Evolutionary conservation across 2,113 vertebrate species (phyloP).

Genomic region (Tautogolabrus adspersus): DNA sequence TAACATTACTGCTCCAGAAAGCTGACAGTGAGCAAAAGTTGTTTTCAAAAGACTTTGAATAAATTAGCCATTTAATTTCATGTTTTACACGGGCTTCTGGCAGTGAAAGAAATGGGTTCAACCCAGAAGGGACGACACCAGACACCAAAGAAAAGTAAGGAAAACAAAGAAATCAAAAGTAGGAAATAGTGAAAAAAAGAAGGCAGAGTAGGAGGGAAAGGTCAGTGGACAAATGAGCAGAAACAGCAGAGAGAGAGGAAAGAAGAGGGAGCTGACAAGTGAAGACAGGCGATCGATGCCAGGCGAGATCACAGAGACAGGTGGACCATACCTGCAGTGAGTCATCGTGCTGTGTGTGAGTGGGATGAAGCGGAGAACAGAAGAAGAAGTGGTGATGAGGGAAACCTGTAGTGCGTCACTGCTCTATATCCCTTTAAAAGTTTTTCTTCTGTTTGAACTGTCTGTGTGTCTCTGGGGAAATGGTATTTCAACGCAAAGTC

Average conservation of each 20-base stretch:
- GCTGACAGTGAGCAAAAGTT: too few species aligned
- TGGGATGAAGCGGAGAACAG: not conserved
- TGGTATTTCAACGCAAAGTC: not conserved
- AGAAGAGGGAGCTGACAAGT: conserved; percentile 50
- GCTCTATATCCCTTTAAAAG: not conserved
- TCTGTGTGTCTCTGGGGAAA: too few species aligned
- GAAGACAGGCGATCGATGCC: conserved; percentile 32
- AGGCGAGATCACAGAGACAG: conserved; percentile 41
- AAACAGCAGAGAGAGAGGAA: not conserved
- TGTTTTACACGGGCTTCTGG: too few species aligned
- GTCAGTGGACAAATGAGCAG: conserved; percentile 1
- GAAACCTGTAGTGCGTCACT: conserved; percentile 37
- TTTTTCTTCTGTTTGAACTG: not conserved
- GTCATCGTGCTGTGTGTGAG: conserved; percentile 16
- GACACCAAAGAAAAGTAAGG: not conserved
- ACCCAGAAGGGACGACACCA: too few species aligned
- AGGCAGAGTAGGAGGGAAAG: not conserved
- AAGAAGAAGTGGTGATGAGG: conserved; percentile 8
- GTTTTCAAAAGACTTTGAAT: too few species aligned
- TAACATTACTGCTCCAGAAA: too few species aligned
- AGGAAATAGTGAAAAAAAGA: not conserved
- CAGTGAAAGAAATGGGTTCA: too few species aligned
- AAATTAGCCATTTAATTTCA: too few species aligned
- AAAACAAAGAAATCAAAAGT: not conserved
- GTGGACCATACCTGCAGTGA: conserved; percentile 40